Conservation (phyloP, 2,113 vertebrate genomes). For the Archilochus colubris region DNA sequence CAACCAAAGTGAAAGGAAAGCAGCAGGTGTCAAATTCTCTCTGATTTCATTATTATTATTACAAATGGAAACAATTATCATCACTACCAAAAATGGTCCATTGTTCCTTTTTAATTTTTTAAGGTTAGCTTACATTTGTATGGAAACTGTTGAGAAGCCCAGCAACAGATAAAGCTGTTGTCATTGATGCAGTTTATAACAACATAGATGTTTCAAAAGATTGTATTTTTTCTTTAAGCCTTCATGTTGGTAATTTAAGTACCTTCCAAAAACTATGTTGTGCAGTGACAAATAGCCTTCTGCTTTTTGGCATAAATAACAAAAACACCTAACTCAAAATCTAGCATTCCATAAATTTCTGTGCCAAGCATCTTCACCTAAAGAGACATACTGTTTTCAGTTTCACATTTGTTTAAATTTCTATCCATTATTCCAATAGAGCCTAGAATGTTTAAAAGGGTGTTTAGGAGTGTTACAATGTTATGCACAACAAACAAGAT, state of each 20-base stretch:
- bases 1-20: background rate
- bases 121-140: background rate
- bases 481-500: background rate
- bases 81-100: background rate
- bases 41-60: background rate
- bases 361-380: background rate
- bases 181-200: background rate
- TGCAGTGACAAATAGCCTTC: background rate
- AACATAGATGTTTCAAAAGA: background rate
- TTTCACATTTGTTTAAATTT: background rate
- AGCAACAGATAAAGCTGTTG: background rate
- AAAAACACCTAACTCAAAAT: background rate
- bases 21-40: background rate
- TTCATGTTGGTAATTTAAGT: background rate
- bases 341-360: background rate
- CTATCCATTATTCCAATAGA: background rate
- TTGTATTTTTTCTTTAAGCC: background rate
- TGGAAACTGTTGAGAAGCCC: background rate
- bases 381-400: background rate
- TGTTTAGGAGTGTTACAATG: background rate
- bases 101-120: background rate
- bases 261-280: background rate
- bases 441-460: background rate
- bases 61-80: background rate
- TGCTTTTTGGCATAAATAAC: background rate